These are phyloP conservation scores for Columba livia DNA, from an alignment of 2,113 vertebrate species.

Conservation along the genomic window DNA sequence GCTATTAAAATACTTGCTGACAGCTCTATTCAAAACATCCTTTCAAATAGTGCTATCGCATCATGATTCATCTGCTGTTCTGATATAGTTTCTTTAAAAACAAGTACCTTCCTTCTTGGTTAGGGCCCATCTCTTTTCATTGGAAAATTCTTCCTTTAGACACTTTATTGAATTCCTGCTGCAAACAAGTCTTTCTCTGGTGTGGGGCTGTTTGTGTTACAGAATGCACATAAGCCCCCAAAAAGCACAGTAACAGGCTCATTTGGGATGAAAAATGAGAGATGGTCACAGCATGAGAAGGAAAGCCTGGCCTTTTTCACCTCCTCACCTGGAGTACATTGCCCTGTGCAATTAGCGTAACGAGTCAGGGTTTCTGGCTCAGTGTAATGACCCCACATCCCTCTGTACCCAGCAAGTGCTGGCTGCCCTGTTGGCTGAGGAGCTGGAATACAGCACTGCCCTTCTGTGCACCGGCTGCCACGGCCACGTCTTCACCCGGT, in stretches of 20 bases:
- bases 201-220: not conserved
- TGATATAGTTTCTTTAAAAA: conserved; percentile 1
- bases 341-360: not conserved
- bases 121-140: not conserved
- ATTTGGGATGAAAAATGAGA: not conserved
- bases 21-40: conserved; percentile 61
- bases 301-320: not conserved
- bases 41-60: conserved; percentile 36
- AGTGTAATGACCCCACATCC: accelerated
- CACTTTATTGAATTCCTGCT: not conserved
- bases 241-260: not conserved
- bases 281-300: not conserved
- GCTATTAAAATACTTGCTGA: conserved; percentile 61
- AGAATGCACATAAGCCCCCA: not conserved
- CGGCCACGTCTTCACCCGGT: not conserved
- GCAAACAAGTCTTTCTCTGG: not conserved
- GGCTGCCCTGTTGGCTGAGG: not conserved
- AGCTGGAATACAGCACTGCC: not conserved
- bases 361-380: not conserved
- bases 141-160: conserved; percentile 37
- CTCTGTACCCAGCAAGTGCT: not conserved
- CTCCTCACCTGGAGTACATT: accelerated
- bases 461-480: not conserved
- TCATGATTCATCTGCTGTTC: conserved; percentile 40
- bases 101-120: conserved; percentile 23